phyloP scores from a whole-genome alignment of 2,888 invertebrate species.

The Microctonus brassicae region DNA sequence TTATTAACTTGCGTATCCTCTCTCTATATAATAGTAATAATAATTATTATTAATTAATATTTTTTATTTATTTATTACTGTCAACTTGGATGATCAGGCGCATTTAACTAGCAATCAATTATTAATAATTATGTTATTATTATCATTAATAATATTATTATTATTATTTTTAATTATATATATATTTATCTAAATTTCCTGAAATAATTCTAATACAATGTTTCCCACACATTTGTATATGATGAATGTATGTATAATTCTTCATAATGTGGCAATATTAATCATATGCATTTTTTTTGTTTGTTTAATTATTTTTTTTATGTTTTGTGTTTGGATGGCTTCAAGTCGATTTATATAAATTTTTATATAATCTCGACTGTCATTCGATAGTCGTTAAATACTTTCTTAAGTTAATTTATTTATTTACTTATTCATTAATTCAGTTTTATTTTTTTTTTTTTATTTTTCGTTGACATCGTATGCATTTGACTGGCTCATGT shows the following conservation, averaged over 20 bases:
- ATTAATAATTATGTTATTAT: background rate
- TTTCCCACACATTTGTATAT: background rate
- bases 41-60: slow-evolving; percentile 17
- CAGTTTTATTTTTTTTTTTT: slow-evolving; percentile 10
- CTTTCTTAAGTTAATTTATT: slow-evolving; percentile 30
- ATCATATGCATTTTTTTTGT: slow-evolving; percentile 23
- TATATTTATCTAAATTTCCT: slow-evolving; percentile 1
- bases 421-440: slow-evolving; percentile 15
- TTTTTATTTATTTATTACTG: slow-evolving; percentile 25
- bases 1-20: slow-evolving; percentile 48
- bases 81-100: slow-evolving; percentile 56
- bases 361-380: slow-evolving; percentile 29
- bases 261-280: slow-evolving; percentile 44
- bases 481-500: background rate
- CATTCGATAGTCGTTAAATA: slow-evolving; percentile 29
- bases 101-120: slow-evolving; percentile 51
- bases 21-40: slow-evolving; percentile 19
- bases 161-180: background rate
- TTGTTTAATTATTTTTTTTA: background rate
- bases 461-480: background rate
- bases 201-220: background rate
- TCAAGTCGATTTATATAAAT: slow-evolving; percentile 54
- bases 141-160: background rate
- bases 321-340: slow-evolving; percentile 56
- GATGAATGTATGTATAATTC: background rate